Evolutionary conservation across 2,888 invertebrate species (phyloP), one percentile per base, ranked within the genome.

Genomic region (Andrena chrysosceles): DNA sequence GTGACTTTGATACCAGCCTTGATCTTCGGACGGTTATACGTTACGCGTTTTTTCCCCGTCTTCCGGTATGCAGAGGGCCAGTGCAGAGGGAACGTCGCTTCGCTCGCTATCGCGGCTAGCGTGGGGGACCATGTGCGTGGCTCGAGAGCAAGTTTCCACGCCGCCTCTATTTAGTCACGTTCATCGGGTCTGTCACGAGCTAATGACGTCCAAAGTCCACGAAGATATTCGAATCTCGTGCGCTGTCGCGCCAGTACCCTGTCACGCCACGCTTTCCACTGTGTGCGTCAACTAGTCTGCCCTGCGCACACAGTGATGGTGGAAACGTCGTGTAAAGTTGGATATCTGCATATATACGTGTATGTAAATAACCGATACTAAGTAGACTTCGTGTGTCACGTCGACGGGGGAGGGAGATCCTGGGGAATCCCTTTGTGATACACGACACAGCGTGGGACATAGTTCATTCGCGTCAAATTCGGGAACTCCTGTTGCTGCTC

Each of bases 141-240:
- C 49, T 48, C 67, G 48, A 60, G 62, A 16, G 29, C 42, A 13
- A 70, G 33, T 54, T 64, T 20, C 23, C 42, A 49, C 33, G 35
- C 56, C 42, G 62, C 69, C 42, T 42, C 42, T 56, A 56, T 60
- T 56, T 23, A 20, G 16, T 42, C 64, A 49, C 69, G 66, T 26
- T 63, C 33, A n/a, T 59, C 16, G 10, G 23, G 66, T 72, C 60
- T 78, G 79, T 77, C 78, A 66, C 81, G 81, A 73, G 69, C 35
- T 54, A 67, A 64, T 67, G 59, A 63, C 81, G 89, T 87, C 60
- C 89, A 89, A 89, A 89, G 89, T 89, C 89, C 89, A 84, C 42
- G 13, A 64, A 81, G 85, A 88, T 87, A 86, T 85, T 85, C 35
- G 54, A 79, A 85, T 82, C 77, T 67, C 75, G 67, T 75, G 76